Evolutionary conservation across 2,113 vertebrate genomes (phyloP), one percentile per base, ranked within the genome.

Genomic region (Anarhynchus alexandrinus): DNA sequence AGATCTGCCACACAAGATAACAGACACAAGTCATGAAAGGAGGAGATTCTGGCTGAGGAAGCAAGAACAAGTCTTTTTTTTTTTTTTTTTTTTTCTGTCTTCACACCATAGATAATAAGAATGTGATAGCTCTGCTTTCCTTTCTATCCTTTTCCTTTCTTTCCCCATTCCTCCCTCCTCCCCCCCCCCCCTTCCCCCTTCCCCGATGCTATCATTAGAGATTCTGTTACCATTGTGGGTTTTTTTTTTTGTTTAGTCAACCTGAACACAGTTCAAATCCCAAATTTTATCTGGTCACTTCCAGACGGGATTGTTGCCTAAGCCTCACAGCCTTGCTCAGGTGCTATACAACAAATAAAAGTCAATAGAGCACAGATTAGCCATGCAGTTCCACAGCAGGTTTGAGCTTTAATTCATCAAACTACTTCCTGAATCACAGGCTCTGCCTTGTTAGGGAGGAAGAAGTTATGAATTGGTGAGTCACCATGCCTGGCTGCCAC

Each of bases 401-500:
- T 13, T 93, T 5, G 3, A 65, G 38, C 80, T 59, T 51, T 70
- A 96, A 89, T 80, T 96, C 89, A 77, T 30, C 58, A 69, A 88
- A 92, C 43, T 66, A 32, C 40, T 54, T 40, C 38, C 32, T 61
- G 81, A 83, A 84, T 72, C 66, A 80, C 78, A 87, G 83, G 45
- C 71, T 86, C 62, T 91, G 66, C 62, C 67, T 80, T 36, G 8
- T 76, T 79, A 80, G 51, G 70, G 70, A 96, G 81, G 70, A 85
- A 51, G 38, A 73, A 94, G 34, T 93, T 94, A 90, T 95, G 96
- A 95, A 95, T 85, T 43, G 67, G 74, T 96, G 93, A 94, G 93
- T 97, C 96, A 97, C 62, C 30, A 13, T 29, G 66, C 91, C 94
- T 93, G 96, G 89, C 91, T 95, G 94, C 84, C 94, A 90, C 71